Conservation (phyloP, 2,113 vertebrate genomes). For the Scatophagus argus region DNA sequence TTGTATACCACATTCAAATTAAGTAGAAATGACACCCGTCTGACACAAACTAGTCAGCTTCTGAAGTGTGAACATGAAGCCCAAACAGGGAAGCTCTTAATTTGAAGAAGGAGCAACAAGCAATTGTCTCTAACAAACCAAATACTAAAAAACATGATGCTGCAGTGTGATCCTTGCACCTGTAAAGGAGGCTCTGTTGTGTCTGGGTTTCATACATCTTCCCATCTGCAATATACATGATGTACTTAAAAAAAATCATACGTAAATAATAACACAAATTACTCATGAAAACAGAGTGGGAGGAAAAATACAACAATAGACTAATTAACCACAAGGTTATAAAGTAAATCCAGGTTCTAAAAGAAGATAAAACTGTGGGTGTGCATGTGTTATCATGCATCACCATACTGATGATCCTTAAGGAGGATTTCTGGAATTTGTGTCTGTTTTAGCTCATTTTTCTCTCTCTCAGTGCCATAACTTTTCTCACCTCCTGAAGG, state of each 20-base stretch:
- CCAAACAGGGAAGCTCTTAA: neutral
- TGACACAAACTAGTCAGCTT: neutral
- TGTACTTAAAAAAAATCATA: no score
- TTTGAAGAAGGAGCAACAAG: neutral
- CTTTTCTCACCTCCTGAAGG: slow-evolving; percentile 44
- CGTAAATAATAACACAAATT: neutral
- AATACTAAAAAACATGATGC: neutral
- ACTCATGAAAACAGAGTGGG: neutral
- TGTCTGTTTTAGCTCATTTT: neutral
- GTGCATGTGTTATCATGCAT: neutral
- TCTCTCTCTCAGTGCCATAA: neutral
- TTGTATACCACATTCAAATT: slow-evolving; percentile 22
- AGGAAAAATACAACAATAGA: no score
- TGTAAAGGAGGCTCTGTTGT: neutral
- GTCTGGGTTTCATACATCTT: neutral
- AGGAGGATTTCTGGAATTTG: neutral
- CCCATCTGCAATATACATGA: neutral
- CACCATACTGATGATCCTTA: neutral
- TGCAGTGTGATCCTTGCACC: neutral
- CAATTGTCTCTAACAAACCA: neutral
- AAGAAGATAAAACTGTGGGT: neutral
- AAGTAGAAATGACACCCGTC: neutral
- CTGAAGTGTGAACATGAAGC: neutral
- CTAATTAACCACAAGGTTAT: neutral
- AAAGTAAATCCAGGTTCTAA: neutral